These are phyloP conservation scores for Therioaphis trifolii DNA, from an alignment of 2,888 invertebrate genomes.

Conservation along the genomic window DNA sequence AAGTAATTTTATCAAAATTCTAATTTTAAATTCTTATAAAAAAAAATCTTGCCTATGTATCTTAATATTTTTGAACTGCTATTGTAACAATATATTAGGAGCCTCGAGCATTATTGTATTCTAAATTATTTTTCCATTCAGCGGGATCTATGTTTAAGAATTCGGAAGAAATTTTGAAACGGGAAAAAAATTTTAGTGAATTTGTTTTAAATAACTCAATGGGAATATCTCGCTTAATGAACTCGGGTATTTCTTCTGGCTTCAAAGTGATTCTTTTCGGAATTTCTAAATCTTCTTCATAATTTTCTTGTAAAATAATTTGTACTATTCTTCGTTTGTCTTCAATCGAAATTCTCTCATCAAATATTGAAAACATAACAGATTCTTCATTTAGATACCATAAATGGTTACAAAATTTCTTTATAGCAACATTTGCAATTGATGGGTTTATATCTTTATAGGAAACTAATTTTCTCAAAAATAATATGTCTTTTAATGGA, in stretches of 20 bases:
- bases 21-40: too few species aligned
- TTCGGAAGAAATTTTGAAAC: background rate
- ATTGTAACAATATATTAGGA: too few species aligned
- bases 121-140: constrained; percentile 3
- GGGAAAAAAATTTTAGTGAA: background rate
- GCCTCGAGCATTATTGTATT: constrained; percentile 4
- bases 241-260: background rate
- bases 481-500: constrained; percentile 54
- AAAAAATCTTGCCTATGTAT: too few species aligned
- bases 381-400: constrained; percentile 64
- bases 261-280: background rate
- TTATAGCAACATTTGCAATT: constrained; percentile 45
- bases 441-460: constrained; percentile 48
- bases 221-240: background rate
- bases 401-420: constrained; percentile 63
- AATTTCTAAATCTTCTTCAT: background rate
- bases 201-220: background rate
- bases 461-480: constrained; percentile 48
- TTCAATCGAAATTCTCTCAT: background rate
- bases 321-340: background rate
- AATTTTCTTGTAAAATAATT: background rate
- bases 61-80: too few species aligned
- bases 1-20: too few species aligned
- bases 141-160: background rate
- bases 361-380: constrained; percentile 37